These are phyloP conservation scores for Yponomeuta malinellus DNA, from an alignment of 2,888 invertebrate species.

Conservation along the genomic window DNA sequence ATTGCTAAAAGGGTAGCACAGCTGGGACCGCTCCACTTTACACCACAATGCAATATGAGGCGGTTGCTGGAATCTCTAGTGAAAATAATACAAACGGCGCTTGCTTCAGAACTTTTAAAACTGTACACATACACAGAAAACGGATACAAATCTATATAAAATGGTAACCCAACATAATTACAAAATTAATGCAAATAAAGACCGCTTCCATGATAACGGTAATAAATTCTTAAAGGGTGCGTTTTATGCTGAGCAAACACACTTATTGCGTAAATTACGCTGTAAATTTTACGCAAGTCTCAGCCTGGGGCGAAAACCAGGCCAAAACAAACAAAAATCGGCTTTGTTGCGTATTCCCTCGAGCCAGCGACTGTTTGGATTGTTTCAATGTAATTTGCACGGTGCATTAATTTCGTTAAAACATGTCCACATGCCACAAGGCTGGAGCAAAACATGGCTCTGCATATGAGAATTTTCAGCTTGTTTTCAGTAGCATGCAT, in stretches of 20 bases:
- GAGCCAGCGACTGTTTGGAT: not conserved
- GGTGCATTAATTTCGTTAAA: conserved; percentile 1
- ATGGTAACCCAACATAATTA: not conserved
- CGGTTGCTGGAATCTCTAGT: no score
- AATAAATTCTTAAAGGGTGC: not conserved
- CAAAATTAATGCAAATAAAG: not conserved
- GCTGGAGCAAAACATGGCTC: not conserved
- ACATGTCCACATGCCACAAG: not conserved
- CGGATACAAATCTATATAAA: no score
- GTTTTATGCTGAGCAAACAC: not conserved
- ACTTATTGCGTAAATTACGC: conserved; percentile 3
- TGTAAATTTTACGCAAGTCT: not conserved
- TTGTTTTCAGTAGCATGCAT: not conserved
- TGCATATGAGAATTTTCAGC: not conserved
- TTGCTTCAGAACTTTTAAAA: no score
- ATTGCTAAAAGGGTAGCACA: conserved; percentile 37
- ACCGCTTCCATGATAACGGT: not conserved
- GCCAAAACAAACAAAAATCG: not conserved
- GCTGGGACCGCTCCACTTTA: conserved; percentile 29
- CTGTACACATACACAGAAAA: no score
- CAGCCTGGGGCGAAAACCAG: not conserved
- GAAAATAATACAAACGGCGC: no score
- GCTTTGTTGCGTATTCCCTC: not conserved
- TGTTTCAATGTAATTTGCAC: not conserved
- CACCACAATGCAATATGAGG: not conserved